A percentile compares a stretch with the other conserved stretches of the same genome.
These are phyloP conservation scores for Adoxophyes honmai DNA, from an alignment of 1,140 invertebrate genomes.

Conservation along the genomic window DNA sequence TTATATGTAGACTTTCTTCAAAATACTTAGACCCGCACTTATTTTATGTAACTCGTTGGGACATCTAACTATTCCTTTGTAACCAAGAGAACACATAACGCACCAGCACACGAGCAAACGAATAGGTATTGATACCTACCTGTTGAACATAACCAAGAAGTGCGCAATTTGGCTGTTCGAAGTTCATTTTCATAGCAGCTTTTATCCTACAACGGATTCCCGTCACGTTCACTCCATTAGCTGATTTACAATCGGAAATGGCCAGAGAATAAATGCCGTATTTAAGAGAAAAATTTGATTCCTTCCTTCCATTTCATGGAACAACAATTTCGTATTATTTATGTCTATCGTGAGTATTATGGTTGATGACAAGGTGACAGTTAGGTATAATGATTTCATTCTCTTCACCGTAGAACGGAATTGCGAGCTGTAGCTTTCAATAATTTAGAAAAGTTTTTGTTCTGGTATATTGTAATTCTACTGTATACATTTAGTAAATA, in stretches of 20 bases:
- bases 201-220: slow-evolving; percentile 28
- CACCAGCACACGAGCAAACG: too few relatives aligned
- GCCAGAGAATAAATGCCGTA: slow-evolving; percentile 20
- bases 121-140: slow-evolving; percentile 31
- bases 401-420: too few relatives aligned
- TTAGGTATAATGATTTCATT: too few relatives aligned
- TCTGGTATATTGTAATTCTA: too few relatives aligned
- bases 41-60: too few relatives aligned
- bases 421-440: too few relatives aligned
- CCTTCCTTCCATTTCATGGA: slow-evolving; percentile 19
- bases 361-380: slow-evolving; percentile 5
- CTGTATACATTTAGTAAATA: too few relatives aligned
- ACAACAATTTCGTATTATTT: slow-evolving; percentile 11
- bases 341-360: slow-evolving; percentile 3
- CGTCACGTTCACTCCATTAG: slow-evolving; percentile 39
- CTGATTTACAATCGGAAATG: slow-evolving; percentile 41
- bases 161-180: slow-evolving; percentile 23
- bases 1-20: too few relatives aligned
- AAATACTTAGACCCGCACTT: too few relatives aligned
- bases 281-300: slow-evolving; percentile 27
- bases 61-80: too few relatives aligned
- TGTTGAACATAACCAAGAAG: slow-evolving; percentile 31
- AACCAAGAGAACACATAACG: too few relatives aligned
- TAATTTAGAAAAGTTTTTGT: too few relatives aligned
- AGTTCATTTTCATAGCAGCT: slow-evolving; percentile 37